A percentile compares a stretch with the other conserved stretches of the same genome.
Conservation (phyloP, 2,888 invertebrate species). For the Tenodera sinensis region DNA sequence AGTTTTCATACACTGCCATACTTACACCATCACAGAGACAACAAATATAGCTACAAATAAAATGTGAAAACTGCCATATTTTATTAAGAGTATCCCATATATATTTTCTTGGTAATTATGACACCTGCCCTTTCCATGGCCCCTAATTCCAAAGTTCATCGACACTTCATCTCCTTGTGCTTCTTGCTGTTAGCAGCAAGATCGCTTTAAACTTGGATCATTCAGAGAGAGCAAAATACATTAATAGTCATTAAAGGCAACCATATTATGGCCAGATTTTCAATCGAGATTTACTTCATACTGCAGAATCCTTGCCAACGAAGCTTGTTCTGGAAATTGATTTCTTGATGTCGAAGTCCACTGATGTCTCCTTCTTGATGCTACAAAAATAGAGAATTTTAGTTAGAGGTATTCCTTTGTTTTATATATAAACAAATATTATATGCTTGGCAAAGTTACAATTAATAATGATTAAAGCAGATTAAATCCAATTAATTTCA, state of each 20-base stretch:
- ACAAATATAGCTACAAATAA: neutral
- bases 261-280: neutral
- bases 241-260: neutral
- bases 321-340: slow-evolving; percentile 81
- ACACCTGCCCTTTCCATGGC: neutral
- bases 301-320: slow-evolving; percentile 88
- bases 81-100: neutral
- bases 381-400: neutral
- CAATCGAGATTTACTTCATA: slow-evolving; percentile 48
- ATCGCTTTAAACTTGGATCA: neutral
- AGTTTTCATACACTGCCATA: neutral
- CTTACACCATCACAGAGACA: neutral
- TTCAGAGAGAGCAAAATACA: neutral
- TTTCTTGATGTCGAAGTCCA: slow-evolving; percentile 77
- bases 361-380: slow-evolving; percentile 55
- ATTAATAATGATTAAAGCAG: neutral
- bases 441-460: neutral
- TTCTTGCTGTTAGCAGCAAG: neutral
- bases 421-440: too few relatives aligned
- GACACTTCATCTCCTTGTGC: neutral
- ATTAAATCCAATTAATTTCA: neutral
- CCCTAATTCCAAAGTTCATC: neutral
- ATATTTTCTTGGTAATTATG: neutral
- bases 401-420: neutral
- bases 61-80: neutral